Evolutionary conservation across 92 coral and sea anemone species (phyloP).

Genomic region (Pocillopora grandis): DNA sequence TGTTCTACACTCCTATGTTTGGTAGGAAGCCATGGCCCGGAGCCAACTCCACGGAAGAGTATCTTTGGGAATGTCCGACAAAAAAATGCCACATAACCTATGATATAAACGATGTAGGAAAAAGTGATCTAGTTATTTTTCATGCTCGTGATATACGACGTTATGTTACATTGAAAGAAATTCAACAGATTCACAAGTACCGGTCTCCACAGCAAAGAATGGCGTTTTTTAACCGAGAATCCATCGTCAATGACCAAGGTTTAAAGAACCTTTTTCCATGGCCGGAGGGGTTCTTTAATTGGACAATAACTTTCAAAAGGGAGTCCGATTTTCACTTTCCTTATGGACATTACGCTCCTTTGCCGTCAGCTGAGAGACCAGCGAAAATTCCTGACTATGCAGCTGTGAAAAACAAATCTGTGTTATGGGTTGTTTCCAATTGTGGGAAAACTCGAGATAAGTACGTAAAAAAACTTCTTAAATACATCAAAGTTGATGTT

Average conservation of each 20-base stretch:
- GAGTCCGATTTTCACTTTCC: conserved; percentile 64
- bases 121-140: conserved; percentile 17
- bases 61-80: conserved; percentile 5
- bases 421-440: conserved; percentile 48
- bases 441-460: conserved; percentile 26
- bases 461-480: conserved; percentile 38
- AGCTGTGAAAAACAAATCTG: conserved; percentile 42
- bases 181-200: conserved; percentile 18
- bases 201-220: conserved; percentile 6
- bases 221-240: neutral
- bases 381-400: conserved; percentile 18
- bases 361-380: neutral
- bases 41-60: neutral
- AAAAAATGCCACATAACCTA: conserved; percentile 10
- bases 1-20: conserved; percentile 16
- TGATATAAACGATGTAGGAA: conserved; percentile 7
- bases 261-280: neutral
- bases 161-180: neutral
- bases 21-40: conserved; percentile 11
- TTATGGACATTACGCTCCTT: conserved; percentile 43
- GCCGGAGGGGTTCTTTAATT: conserved; percentile 57
- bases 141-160: neutral
- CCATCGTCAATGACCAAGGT: neutral
- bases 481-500: conserved; percentile 51
- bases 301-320: conserved; percentile 65